These are phyloP conservation scores for Notothenia coriiceps DNA, from an alignment of 2,113 vertebrate genomes.

Conservation along the genomic window DNA sequence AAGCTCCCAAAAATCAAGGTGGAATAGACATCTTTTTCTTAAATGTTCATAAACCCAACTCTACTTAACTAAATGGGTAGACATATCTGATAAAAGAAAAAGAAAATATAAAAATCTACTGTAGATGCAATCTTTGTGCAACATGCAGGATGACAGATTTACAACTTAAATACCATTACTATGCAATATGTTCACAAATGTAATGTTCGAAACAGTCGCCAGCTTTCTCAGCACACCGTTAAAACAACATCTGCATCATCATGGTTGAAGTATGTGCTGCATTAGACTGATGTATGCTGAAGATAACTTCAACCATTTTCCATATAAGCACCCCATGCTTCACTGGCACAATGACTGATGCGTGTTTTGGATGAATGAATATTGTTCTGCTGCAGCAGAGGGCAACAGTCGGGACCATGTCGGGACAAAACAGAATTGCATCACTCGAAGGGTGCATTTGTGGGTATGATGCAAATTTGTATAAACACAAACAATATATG, in stretches of 20 bases:
- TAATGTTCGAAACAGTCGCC: not conserved
- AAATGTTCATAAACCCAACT: not conserved
- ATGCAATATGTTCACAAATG: not conserved
- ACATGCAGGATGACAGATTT: not conserved
- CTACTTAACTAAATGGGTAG: not conserved
- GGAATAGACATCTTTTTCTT: not conserved
- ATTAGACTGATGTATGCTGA: constrained; percentile 5
- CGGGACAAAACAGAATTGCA: constrained; percentile 32
- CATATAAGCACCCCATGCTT: constrained; percentile 42
- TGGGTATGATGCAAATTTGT: not conserved
- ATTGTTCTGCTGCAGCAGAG: constrained; percentile 1
- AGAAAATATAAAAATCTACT: not conserved
- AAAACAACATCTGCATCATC: constrained; percentile 1
- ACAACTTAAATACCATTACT: not conserved
- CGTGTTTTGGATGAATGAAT: constrained; percentile 19
- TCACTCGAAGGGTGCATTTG: not conserved
- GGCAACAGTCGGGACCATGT: constrained; percentile 7
- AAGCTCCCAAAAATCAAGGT: not conserved
- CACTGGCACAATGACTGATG: constrained; percentile 23
- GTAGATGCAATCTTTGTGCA: not conserved
- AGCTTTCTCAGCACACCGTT: not conserved
- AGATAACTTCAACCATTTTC: constrained; percentile 42
- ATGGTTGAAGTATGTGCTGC: not conserved
- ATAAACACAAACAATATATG: not conserved
- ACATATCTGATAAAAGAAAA: not conserved